Evolutionary conservation across 1,140 invertebrate species (phyloP).

Genomic region (Cotesia vestalis): DNA sequence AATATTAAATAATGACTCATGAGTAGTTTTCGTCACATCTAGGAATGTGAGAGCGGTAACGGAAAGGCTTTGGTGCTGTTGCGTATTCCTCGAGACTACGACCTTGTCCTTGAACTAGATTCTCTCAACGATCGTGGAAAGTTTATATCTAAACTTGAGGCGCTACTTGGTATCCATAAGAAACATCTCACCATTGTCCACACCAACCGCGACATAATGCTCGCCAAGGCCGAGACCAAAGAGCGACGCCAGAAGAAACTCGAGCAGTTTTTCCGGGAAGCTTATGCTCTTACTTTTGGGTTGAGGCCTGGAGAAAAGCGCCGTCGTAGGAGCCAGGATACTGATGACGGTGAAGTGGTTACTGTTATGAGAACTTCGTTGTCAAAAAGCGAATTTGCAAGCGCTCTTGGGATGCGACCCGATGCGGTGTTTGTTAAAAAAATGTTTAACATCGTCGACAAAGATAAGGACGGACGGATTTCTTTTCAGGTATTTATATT

Average conservation of each 20-base stretch:
- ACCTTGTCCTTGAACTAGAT: conserved; percentile 94
- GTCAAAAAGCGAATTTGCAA: conserved; percentile 96
- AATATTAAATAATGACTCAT: conserved; percentile 7
- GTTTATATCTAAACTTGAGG: conserved; percentile 90
- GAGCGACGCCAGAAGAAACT: conserved; percentile 92
- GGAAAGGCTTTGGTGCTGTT: conserved; percentile 85
- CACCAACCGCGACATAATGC: conserved; percentile 82
- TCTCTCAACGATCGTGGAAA: conserved; percentile 81
- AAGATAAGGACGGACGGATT: conserved; percentile 93
- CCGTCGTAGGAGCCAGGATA: conserved; percentile 74
- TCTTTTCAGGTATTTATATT: conserved; percentile 81
- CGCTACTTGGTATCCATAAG: conserved; percentile 83
- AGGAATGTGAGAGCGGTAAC: conserved; percentile 79
- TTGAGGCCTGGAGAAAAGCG: conserved; percentile 77
- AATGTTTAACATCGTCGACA: conserved; percentile 99
- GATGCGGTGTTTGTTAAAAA: conserved; percentile 97
- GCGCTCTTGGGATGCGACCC: conserved; percentile 94
- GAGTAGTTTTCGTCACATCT: conserved; percentile 32
- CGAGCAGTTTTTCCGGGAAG: conserved; percentile 98
- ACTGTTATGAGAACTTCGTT: conserved; percentile 94
- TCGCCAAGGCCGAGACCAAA: conserved; percentile 94
- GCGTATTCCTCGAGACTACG: conserved; percentile 91
- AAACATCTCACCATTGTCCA: conserved; percentile 75
- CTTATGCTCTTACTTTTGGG: conserved; percentile 94
- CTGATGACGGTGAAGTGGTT: conserved; percentile 83